Base-by-base conservation (phyloP, 2,797 vertebrate species). In the Buphagus erythrorhynchus region DNA sequence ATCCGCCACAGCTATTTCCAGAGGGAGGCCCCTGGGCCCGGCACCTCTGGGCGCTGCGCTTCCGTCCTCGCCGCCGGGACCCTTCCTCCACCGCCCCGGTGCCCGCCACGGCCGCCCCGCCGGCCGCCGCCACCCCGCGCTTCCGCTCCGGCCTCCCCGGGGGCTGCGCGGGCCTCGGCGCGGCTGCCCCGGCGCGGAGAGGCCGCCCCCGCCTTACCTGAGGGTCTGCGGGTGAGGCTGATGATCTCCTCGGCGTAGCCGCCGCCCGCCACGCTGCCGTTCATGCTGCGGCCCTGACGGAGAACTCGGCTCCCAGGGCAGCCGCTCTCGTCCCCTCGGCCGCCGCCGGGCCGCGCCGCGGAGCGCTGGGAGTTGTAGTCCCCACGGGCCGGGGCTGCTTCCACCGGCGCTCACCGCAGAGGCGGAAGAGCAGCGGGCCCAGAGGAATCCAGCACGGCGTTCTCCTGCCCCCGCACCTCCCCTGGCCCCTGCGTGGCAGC, bases 171-270 rank as follows among this genome's bases (percentile, higher is more conserved):
- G 91, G 91, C 91, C 92, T 79, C 67, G 42, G 48, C 7, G n/a
- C n/a, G 26, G 33, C 65, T 17, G 91, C 91, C 91, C 71, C 67
- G 45, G 59, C 10, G n/a, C 26, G 25, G 33, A 12, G 21, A 36
- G 24, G 42, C 40, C 15, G 14, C 31, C 35, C 24, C 57, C 21
- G 11, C 57, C 58, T 42, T 24, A 98, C 98, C 98, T 87, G 98
- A 97, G n/a, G 97, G 97, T 57, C 98, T 97, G 67, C 98, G 95
- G 40, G 96, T 97, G 57, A 98, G 97, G 67, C 73, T 76, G 96
- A 98, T 98, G 57, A 96, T 96, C 96, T 98, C 97, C 95, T 98
- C 98, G 2, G 90, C 86, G 48, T 95, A 73, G 83, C 84, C 68
- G 61, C 95, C 93, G 72, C 95, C 80, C 80, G 76, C 87, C 95